phyloP scores from a whole-genome alignment of 2,797 vertebrate genomes.

The Enteromius radiatus region DNA sequence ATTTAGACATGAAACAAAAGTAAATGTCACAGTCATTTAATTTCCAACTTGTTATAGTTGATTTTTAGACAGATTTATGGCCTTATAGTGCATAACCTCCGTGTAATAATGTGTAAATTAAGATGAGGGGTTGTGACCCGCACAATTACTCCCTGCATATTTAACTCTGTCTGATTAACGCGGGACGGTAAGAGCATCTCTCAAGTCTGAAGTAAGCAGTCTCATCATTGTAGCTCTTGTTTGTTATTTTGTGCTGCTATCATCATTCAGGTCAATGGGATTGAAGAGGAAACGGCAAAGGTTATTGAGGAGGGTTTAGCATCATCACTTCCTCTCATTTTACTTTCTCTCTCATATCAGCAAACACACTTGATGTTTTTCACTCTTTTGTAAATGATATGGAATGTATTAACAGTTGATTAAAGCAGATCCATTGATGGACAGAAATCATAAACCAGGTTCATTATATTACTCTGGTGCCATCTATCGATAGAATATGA shows the following conservation, averaged over 20 bases:
- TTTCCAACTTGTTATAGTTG: constrained; percentile 35
- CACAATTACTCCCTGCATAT: constrained; percentile 59
- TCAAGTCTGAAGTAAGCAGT: constrained; percentile 55
- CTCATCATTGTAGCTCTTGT: constrained; percentile 57
- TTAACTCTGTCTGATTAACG: constrained; percentile 60
- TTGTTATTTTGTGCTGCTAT: constrained; percentile 55
- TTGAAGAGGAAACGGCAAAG: constrained; percentile 57
- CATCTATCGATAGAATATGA: constrained; percentile 48
- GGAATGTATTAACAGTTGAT: neutral
- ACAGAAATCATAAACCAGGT: neutral
- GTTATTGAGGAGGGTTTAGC: constrained; percentile 61
- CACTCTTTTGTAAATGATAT: neutral
- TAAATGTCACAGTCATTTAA: constrained; percentile 27
- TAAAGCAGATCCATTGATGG: no score
- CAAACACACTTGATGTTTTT: constrained; percentile 7
- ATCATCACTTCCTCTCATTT: constrained; percentile 41
- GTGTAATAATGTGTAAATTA: constrained; percentile 50
- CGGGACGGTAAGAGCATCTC: constrained; percentile 50
- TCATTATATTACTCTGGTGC: constrained; percentile 47
- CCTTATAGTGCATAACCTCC: constrained; percentile 30
- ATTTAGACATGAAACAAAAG: neutral
- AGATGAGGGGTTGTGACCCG: constrained; percentile 58
- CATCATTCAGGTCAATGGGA: constrained; percentile 58
- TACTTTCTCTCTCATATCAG: constrained; percentile 8
- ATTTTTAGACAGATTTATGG: constrained; percentile 45